These are phyloP conservation scores for Caenorhabditis sp. DNA, from an alignment of 2,888 invertebrate species.

Conservation along the genomic window DNA sequence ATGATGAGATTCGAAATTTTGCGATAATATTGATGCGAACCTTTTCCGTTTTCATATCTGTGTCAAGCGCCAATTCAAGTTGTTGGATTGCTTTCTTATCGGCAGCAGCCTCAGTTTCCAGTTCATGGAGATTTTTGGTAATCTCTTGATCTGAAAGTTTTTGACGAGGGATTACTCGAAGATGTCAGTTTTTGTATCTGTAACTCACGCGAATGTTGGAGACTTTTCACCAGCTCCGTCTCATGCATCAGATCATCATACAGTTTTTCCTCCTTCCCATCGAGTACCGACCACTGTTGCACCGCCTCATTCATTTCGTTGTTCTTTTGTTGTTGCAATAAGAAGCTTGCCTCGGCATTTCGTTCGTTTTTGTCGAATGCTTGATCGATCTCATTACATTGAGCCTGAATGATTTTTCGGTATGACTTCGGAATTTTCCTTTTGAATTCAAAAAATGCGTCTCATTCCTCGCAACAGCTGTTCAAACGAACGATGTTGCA, in stretches of 20 bases:
- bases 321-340: constrained; percentile 56
- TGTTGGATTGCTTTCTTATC: constrained; percentile 29
- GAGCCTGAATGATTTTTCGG: constrained; percentile 16
- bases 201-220: constrained; percentile 33
- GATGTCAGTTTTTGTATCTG: constrained; percentile 10
- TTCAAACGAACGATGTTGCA: constrained; percentile 7
- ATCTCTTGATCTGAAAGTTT: constrained; percentile 29
- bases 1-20: no score
- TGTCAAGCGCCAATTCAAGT: constrained; percentile 45
- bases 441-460: background rate
- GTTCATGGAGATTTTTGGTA: constrained; percentile 19
- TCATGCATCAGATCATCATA: constrained; percentile 47
- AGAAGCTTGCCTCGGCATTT: constrained; percentile 45
- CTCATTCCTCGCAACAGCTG: constrained; percentile 18
- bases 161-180: no score
- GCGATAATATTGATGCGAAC: constrained; percentile 12
- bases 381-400: constrained; percentile 48
- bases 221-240: constrained; percentile 22
- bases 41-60: constrained; percentile 59
- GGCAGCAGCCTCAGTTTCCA: constrained; percentile 9
- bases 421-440: background rate
- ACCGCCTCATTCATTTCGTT: constrained; percentile 60
- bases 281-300: constrained; percentile 51
- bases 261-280: constrained; percentile 52
- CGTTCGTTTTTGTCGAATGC: constrained; percentile 32